Conservation (phyloP, 2,113 vertebrate genomes). For the Thamnophis sirtalis region DNA sequence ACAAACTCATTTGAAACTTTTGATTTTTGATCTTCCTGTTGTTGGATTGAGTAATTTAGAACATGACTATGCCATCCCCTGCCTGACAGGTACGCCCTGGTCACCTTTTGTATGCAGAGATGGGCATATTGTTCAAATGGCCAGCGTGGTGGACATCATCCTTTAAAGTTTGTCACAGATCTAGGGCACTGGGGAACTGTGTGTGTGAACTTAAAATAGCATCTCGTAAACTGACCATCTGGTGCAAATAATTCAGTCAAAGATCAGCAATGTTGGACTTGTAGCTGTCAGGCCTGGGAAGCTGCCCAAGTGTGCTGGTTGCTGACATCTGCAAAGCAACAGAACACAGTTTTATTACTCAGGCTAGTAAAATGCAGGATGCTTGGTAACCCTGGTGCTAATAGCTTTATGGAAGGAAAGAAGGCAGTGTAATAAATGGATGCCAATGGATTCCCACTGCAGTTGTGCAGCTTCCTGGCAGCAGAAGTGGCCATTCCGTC, state of each 20-base stretch:
- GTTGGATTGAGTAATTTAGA: neutral
- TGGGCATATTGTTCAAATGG: neutral
- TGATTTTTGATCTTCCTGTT: neutral
- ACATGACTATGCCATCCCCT: neutral
- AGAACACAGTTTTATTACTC: neutral
- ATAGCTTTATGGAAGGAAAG: neutral
- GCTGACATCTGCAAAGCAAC: neutral
- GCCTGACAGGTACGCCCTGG: neutral
- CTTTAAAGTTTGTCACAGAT: neutral
- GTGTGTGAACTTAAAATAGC: neutral
- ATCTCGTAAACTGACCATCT: neutral
- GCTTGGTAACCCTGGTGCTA: neutral
- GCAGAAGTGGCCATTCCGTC: neutral
- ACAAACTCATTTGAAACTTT: slow-evolving; percentile 37
- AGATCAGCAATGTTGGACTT: neutral
- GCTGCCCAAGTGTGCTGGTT: neutral
- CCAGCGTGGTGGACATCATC: neutral
- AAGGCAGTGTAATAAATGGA: neutral
- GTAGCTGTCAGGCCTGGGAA: neutral
- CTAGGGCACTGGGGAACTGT: neutral
- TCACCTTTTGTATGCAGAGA: neutral
- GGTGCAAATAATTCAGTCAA: neutral
- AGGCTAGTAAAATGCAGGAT: neutral
- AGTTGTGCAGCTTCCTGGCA: neutral
- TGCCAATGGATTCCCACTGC: neutral